Evolutionary conservation across 2,113 vertebrate genomes (phyloP), one percentile per base, ranked within the genome.

Genomic region (Amia ocellicauda): DNA sequence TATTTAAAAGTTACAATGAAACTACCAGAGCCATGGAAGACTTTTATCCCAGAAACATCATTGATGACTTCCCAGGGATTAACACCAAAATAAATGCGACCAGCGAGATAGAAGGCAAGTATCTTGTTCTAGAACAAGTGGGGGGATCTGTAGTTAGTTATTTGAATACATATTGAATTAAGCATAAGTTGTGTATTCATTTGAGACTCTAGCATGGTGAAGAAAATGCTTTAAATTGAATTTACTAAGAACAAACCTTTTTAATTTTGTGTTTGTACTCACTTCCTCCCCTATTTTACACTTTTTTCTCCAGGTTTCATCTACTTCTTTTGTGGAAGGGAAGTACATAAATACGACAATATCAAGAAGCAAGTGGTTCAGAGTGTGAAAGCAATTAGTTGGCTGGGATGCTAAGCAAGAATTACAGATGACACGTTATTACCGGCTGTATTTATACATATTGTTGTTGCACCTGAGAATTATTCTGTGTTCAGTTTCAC

Each of bases 311-410:
- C 62, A 90, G 87, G 76, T 58, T 84, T 82, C 66, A 80, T 90
- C 67, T 75, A 82, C 74, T 87, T 89, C 69, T 90, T 90, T 70
- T 41, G 79, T 16, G 83, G 85, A 62, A 65, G 82, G 41, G 69
- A 81, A 41, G 84, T 88, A 62, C 74, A 77, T 66, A 80, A 85
- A 64, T 89, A 81, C 8, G 68, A 89, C 74, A 69, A 70, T 69
- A 74, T 47, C 62, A 70, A 63, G 41, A 86, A 78, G 62, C 64
- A 63, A 14, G 58, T 87, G 49, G 74, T 82, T 1, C 75, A 69
- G 51, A 70, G 77, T 53, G 83, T 84, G 65, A 82, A 75, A 68
- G 80, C 87, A 36, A 84, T 80, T 66, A 82, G 85, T 31, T 90
- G 87, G 87, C 81, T 89, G 29, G 85, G 86, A 1, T 90, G 86